Percentiles rank a stretch among this genome's conserved stretches.
These are phyloP conservation scores for Trimorus sp. DNA, from an alignment of 2,888 invertebrate genomes.

Conservation along the genomic window DNA sequence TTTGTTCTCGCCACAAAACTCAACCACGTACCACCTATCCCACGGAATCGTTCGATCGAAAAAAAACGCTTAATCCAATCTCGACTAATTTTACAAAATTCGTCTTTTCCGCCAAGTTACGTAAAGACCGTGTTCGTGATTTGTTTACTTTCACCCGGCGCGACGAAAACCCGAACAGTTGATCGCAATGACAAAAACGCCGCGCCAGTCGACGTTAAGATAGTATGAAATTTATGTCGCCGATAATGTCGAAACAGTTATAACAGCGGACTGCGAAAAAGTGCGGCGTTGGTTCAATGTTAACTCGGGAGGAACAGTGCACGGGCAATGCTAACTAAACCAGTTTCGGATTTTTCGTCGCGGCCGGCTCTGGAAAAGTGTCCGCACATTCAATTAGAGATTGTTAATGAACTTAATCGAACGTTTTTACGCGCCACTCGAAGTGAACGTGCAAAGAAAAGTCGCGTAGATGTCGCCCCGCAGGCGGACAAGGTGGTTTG, in stretches of 20 bases:
- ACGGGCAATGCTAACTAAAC: conserved; percentile 27
- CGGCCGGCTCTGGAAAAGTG: conserved; percentile 12
- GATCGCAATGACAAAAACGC: conserved; percentile 3
- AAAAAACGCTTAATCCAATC: too few species aligned
- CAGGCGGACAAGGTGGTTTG: too few species aligned
- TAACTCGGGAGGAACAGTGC: conserved; percentile 21
- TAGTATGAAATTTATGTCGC: conserved; percentile 28
- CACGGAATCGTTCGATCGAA: too few species aligned
- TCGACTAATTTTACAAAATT: too few species aligned
- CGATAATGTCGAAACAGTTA: conserved; percentile 28
- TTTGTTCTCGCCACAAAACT: too few species aligned
- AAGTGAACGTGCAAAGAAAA: too few species aligned
- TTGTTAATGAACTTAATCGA: conserved; percentile 27
- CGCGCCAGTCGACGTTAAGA: not conserved
- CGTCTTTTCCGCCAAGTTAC: too few species aligned
- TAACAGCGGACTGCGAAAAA: conserved; percentile 15
- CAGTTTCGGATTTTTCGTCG: conserved; percentile 25
- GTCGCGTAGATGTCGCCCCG: too few species aligned
- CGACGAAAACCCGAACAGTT: not conserved
- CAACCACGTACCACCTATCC: too few species aligned
- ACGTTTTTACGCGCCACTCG: not conserved
- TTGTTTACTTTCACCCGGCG: conserved; percentile 25
- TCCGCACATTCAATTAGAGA: conserved; percentile 23
- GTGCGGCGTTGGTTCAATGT: conserved; percentile 27
- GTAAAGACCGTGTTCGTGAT: conserved; percentile 4